These are phyloP conservation scores for Panurus biarmicus DNA, from an alignment of 2,113 vertebrate species.

Conservation along the genomic window DNA sequence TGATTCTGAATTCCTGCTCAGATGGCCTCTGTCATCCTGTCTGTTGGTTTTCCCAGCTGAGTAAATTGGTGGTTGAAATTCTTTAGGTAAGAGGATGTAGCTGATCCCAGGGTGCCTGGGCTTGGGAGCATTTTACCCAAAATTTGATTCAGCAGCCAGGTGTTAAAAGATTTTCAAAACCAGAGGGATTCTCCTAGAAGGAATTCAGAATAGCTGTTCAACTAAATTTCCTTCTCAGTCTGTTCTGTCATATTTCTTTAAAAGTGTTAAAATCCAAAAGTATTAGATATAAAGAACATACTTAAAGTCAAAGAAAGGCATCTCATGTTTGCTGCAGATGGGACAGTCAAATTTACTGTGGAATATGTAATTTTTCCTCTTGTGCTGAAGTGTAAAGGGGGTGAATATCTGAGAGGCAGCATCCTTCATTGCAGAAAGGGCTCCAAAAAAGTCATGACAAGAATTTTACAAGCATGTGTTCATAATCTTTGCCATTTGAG, in stretches of 20 bases:
- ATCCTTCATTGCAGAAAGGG: not conserved
- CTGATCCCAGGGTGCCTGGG: not conserved
- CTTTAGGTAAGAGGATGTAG: not conserved
- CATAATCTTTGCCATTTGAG: not conserved
- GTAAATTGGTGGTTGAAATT: not conserved
- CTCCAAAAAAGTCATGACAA: too few species aligned
- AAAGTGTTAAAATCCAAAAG: not conserved
- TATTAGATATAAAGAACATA: not conserved
- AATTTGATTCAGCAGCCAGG: not conserved
- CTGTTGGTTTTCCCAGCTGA: not conserved
- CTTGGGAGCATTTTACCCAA: not conserved
- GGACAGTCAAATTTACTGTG: not conserved
- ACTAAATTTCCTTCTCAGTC: not conserved
- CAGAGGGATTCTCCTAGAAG: not conserved
- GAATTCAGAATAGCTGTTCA: not conserved
- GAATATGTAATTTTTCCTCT: not conserved
- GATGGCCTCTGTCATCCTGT: not conserved
- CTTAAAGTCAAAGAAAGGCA: not conserved
- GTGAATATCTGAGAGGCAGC: not conserved
- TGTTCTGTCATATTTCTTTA: not conserved
- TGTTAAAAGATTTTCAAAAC: not conserved
- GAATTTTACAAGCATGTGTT: not conserved
- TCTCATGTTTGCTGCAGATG: not conserved
- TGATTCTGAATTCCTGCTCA: not conserved
- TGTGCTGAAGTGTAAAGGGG: not conserved